Base-by-base conservation (phyloP, 1,140 invertebrate species). In the Papilio helenus region DNA sequence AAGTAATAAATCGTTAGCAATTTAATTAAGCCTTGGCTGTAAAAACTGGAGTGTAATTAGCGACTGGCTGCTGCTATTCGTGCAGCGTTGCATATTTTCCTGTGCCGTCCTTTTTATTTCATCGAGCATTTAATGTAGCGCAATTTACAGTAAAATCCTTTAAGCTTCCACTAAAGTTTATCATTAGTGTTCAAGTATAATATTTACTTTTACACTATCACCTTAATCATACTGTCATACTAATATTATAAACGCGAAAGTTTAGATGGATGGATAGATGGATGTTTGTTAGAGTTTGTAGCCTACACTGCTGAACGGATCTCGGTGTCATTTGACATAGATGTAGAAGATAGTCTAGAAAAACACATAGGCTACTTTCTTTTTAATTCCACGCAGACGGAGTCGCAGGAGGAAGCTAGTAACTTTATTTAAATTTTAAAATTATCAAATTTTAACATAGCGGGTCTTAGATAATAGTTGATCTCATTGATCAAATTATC, bases 81-180 rank as follows among this genome's bases (percentile, higher is more conserved):
- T 49, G 72, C 72, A 74, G 72, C 72, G 72, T 74, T 44, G 72
- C 72, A 74, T 49, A 74, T 74, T 74, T 74, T 51, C 72, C 23
- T 23, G 20, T 51, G 72, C 72, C 72, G 72, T 49, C 42, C 39
- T 74, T 46, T 74, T 74, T 74, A 49, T 49, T 49, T 74, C 39
- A 46, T 74, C n/a, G 42, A 72, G 42, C 23, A 74, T 74, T 74
- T 74, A 74, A 74, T 74, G 42, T 74, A 51, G 72, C 72, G 39
- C n/a, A 72, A 72, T 72, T 72, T 72, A n/a, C 29, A 51, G 39
- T 49, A 74, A 49, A 74, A 74, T 26, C 44, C 72, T 74, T 74
- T 46, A 49, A 46, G 4, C 14, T 49, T 14, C 34, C 20, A 2
- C 72, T 14, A 23, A 42, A 46, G 44, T 29, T 16, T 68, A 68